These are phyloP conservation scores for Saxidomus purpurata DNA, from an alignment of 1,140 invertebrate species.

Conservation along the genomic window DNA sequence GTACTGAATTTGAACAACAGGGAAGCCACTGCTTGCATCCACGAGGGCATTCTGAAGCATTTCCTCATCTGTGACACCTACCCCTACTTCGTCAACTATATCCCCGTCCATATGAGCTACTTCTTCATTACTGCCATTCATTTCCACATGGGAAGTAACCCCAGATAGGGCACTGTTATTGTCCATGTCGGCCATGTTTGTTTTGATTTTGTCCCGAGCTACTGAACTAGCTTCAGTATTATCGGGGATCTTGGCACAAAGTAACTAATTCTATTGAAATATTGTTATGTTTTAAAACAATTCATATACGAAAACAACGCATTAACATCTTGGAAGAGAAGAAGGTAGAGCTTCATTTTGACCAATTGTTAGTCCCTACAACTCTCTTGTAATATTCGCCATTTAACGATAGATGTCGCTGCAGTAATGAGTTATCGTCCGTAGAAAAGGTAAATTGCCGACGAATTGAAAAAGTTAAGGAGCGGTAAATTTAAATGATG, in stretches of 20 bases:
- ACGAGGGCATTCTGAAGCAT: conserved; percentile 85
- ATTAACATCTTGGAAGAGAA: not conserved
- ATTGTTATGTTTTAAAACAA: conserved; percentile 25
- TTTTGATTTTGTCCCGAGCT: conserved; percentile 62
- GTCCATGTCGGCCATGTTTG: conserved; percentile 83
- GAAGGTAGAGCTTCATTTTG: conserved; percentile 3
- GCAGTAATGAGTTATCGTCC: not conserved
- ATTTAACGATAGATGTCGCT: conserved; percentile 45
- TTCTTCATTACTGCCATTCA: conserved; percentile 66
- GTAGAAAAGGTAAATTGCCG: not conserved
- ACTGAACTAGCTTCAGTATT: not conserved
- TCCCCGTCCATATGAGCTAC: conserved; percentile 42
- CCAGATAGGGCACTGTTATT: conserved; percentile 67
- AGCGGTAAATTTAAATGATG: conserved; percentile 39
- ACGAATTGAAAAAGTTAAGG: conserved; percentile 9
- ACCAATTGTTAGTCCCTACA: conserved; percentile 27
- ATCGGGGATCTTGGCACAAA: not conserved
- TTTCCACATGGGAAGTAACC: conserved; percentile 73
- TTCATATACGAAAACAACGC: not conserved
- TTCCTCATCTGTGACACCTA: conserved; percentile 81
- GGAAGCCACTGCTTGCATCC: conserved; percentile 80
- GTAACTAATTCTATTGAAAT: not conserved
- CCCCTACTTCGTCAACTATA: conserved; percentile 53
- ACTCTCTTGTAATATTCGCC: conserved; percentile 10
- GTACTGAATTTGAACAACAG: conserved; percentile 62